A percentile compares a stretch with the other conserved stretches of the same genome.
Conservation (phyloP, 2,888 invertebrate species). For the Synergus itoensis region DNA sequence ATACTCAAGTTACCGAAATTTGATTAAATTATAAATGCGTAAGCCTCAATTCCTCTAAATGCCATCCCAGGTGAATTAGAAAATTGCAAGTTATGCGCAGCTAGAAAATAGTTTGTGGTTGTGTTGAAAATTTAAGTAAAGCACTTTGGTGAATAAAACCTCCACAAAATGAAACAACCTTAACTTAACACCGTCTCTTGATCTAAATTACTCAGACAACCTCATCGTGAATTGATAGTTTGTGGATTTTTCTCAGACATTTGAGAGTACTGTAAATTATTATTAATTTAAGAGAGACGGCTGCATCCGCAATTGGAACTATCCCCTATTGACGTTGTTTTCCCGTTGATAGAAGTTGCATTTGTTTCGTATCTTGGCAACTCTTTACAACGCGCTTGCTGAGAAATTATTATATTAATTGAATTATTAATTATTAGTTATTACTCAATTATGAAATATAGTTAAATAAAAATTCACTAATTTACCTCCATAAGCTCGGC, state of each 20-base stretch:
- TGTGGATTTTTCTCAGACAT: background rate
- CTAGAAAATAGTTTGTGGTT: constrained; percentile 40
- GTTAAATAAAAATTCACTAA: background rate
- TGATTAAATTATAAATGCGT: constrained; percentile 22
- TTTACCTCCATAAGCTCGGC: constrained; percentile 91
- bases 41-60: constrained; percentile 24
- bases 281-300: constrained; percentile 74
- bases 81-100: constrained; percentile 28
- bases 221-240: background rate
- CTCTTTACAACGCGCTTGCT: constrained; percentile 93
- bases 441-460: constrained; percentile 26
- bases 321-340: constrained; percentile 85
- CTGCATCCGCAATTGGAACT: constrained; percentile 82
- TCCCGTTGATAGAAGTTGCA: constrained; percentile 85
- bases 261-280: constrained; percentile 22
- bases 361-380: constrained; percentile 87
- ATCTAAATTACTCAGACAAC: constrained; percentile 42
- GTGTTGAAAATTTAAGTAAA: constrained; percentile 51
- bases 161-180: constrained; percentile 53
- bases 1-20: background rate
- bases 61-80: constrained; percentile 1
- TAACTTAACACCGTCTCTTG: constrained; percentile 45
- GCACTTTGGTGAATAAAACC: constrained; percentile 57
- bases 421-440: constrained; percentile 46
- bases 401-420: constrained; percentile 55